Evolutionary conservation across 2,797 vertebrate species (phyloP).

Genomic region (Cynopterus sphinx): DNA sequence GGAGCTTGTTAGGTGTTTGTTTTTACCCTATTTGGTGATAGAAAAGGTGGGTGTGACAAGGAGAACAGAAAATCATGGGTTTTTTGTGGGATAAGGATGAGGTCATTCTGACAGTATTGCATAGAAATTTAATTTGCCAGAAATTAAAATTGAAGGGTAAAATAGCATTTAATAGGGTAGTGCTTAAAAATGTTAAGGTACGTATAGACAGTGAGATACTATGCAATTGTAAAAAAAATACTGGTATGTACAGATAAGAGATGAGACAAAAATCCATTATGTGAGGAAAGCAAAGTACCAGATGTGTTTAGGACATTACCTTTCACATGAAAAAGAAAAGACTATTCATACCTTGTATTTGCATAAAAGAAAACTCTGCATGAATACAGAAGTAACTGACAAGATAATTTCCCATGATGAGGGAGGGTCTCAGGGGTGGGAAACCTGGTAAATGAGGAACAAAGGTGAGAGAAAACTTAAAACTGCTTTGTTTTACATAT

Average conservation of each 20-base stretch:
- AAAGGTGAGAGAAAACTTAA: background rate
- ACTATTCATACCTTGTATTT: background rate
- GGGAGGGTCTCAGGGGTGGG: background rate
- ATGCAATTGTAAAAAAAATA: background rate
- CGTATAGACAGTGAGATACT: background rate
- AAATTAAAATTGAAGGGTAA: slow-evolving; percentile 16
- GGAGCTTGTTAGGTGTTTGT: background rate
- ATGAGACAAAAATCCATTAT: background rate
- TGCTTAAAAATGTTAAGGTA: background rate
- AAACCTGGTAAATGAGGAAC: background rate
- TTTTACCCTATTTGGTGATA: background rate
- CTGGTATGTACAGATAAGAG: background rate
- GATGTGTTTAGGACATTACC: background rate
- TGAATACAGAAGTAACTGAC: background rate
- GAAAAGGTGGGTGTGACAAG: background rate
- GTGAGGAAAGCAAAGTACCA: background rate
- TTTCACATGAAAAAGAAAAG: background rate
- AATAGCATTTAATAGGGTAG: background rate
- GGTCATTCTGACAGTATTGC: background rate
- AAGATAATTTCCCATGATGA: background rate
- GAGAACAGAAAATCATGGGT: background rate
- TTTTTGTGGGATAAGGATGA: background rate
- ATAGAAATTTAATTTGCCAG: background rate
- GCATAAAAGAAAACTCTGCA: background rate
- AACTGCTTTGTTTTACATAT: background rate